Evolutionary conservation across 2,797 vertebrate species (phyloP).

Genomic region (Ceyx erithaca): DNA sequence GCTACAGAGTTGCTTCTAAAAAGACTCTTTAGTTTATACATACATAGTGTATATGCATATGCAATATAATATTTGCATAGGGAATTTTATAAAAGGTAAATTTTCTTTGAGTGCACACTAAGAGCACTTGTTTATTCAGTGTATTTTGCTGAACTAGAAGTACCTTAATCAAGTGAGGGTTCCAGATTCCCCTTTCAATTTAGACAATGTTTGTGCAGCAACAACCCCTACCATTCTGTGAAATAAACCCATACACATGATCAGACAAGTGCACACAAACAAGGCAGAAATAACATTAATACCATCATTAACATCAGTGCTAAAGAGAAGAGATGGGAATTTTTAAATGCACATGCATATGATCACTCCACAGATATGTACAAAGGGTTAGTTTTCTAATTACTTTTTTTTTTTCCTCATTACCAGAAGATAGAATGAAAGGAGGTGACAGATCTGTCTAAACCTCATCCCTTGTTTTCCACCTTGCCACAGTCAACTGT

Average conservation of each 20-base stretch:
- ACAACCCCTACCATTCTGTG: too few relatives aligned
- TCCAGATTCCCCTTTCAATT: neutral
- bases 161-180: neutral
- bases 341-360: accelerated
- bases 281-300: neutral
- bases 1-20: neutral
- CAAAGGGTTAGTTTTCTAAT: neutral
- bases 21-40: neutral
- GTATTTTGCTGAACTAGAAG: neutral
- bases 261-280: neutral
- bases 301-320: neutral
- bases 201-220: neutral
- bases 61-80: neutral
- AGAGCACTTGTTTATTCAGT: neutral
- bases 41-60: neutral
- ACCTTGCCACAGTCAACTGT: neutral
- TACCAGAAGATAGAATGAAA: neutral
- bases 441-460: neutral
- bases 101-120: neutral
- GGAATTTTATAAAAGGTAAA: neutral
- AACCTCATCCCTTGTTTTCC: neutral
- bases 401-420: neutral
- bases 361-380: neutral
- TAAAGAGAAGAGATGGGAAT: neutral
- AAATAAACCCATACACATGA: neutral